Evolutionary conservation across 2,888 invertebrate genomes (phyloP).

Genomic region (Lathronympha strigana): DNA sequence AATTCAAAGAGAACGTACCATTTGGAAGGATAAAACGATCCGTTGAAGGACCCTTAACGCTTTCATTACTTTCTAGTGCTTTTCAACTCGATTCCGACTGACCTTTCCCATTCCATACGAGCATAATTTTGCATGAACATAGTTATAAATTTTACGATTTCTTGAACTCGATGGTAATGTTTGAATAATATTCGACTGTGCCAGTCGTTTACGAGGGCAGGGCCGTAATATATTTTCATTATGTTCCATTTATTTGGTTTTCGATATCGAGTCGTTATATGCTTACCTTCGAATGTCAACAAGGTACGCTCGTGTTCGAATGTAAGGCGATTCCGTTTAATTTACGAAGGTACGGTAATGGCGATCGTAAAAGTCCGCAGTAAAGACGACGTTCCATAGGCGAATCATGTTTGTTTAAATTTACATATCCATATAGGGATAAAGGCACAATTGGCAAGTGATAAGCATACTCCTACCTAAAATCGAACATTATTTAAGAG

Average conservation of each 20-base stretch:
- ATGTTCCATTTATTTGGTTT: slow-evolving; percentile 74
- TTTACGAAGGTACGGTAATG: slow-evolving; percentile 54
- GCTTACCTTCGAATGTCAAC: slow-evolving; percentile 72
- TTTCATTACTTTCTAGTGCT: slow-evolving; percentile 46
- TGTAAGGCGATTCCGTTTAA: slow-evolving; percentile 64
- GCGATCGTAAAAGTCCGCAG: slow-evolving; percentile 46
- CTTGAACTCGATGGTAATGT: slow-evolving; percentile 68
- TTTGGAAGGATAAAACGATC: slow-evolving; percentile 35
- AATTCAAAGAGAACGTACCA: slow-evolving; percentile 38
- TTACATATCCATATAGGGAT: neutral
- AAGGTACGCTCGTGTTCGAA: slow-evolving; percentile 60
- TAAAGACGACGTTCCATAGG: slow-evolving; percentile 17
- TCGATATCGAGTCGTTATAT: slow-evolving; percentile 72
- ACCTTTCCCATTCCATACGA: slow-evolving; percentile 45
- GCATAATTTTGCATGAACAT: slow-evolving; percentile 54
- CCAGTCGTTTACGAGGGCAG: slow-evolving; percentile 70
- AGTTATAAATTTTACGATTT: slow-evolving; percentile 73
- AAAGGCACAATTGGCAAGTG: neutral
- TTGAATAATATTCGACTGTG: slow-evolving; percentile 69
- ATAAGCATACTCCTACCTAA: neutral
- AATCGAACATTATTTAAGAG: too few species aligned
- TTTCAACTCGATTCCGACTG: slow-evolving; percentile 34
- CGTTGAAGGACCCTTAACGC: slow-evolving; percentile 26
- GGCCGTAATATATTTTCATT: slow-evolving; percentile 77
- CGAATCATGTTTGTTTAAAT: slow-evolving; percentile 24